These are phyloP conservation scores for Nycticebus coucang DNA, from an alignment of 2,113 vertebrate genomes.

Conservation along the genomic window DNA sequence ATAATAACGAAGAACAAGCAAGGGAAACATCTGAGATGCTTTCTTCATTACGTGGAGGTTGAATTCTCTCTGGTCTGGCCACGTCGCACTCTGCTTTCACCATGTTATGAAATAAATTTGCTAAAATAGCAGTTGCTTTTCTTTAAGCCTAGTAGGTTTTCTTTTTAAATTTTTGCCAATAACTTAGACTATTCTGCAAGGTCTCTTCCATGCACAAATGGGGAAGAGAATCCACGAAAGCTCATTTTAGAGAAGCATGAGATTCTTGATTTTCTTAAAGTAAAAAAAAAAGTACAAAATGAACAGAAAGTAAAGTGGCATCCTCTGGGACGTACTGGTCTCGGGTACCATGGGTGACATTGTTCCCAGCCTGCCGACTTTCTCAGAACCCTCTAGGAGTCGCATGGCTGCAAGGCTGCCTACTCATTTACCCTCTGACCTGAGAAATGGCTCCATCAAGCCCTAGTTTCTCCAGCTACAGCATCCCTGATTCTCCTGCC, in stretches of 20 bases:
- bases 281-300: background rate
- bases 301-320: background rate
- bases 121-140: background rate
- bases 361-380: no score
- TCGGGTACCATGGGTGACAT: accelerated
- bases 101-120: background rate
- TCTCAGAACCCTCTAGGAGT: background rate
- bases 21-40: background rate
- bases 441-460: background rate
- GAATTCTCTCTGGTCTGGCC: background rate
- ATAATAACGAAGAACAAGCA: slow-evolving; percentile 51
- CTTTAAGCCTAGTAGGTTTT: background rate
- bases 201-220: background rate
- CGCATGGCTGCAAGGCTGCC: background rate
- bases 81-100: background rate
- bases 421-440: background rate
- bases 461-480: background rate
- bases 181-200: background rate
- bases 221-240: background rate
- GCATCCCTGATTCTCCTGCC: background rate
- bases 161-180: background rate
- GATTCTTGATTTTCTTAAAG: background rate
- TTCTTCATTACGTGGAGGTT: background rate
- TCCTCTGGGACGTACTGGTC: background rate
- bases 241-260: background rate